These are phyloP conservation scores for Willisornis vidua DNA, from an alignment of 2,113 vertebrate species.

Conservation along the genomic window DNA sequence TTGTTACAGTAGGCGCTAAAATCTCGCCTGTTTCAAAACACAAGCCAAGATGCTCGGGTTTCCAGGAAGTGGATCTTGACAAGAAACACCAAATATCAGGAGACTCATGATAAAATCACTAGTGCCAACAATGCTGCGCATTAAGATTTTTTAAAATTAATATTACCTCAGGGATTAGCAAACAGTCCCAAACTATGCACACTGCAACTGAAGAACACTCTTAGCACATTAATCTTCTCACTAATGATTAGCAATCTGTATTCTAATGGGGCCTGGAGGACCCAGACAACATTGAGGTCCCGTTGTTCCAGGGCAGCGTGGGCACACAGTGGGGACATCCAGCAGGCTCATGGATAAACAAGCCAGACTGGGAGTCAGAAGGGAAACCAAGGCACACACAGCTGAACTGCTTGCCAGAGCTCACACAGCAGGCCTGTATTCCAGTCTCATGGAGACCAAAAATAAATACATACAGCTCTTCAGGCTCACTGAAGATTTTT, in stretches of 20 bases:
- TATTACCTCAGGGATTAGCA: background rate
- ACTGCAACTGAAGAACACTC: background rate
- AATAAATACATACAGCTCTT: background rate
- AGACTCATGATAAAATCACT: constrained; percentile 34
- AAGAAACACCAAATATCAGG: constrained; percentile 27
- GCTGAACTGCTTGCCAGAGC: background rate
- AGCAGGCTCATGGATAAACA: background rate
- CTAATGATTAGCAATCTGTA: constrained; percentile 31
- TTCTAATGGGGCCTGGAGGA: background rate
- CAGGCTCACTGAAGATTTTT: background rate
- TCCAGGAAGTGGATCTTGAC: constrained; percentile 29
- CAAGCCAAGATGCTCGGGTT: constrained; percentile 16
- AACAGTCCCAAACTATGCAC: background rate
- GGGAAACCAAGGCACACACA: background rate
- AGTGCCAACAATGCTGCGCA: background rate
- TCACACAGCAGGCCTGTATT: background rate
- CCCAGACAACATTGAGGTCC: background rate
- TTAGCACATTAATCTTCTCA: constrained; percentile 44
- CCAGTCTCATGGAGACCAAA: background rate
- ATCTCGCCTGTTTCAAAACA: constrained; percentile 18
- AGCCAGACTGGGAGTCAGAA: background rate
- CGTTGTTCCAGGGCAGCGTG: background rate
- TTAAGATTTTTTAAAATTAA: constrained; percentile 39
- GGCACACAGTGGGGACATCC: background rate
- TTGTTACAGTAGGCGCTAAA: background rate